phyloP scores from a whole-genome alignment of 2,888 invertebrate genomes.

The Acholoe squamosa region DNA sequence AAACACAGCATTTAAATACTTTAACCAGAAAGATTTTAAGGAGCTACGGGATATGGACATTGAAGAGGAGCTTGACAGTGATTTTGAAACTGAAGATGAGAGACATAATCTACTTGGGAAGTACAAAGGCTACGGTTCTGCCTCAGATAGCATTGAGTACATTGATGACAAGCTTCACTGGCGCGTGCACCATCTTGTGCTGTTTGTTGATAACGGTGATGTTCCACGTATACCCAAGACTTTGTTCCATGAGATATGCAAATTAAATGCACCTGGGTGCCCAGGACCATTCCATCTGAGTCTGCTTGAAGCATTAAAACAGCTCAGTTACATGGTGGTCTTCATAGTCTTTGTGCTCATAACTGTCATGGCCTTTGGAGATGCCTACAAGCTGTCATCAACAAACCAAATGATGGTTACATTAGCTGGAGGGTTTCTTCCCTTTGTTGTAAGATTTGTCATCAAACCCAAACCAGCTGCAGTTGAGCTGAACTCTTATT shows the following conservation, averaged over 20 bases:
- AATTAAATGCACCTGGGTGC: slow-evolving; percentile 79
- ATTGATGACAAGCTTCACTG: slow-evolving; percentile 69
- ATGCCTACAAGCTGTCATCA: slow-evolving; percentile 77
- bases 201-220: slow-evolving; percentile 73
- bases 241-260: slow-evolving; percentile 79
- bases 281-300: slow-evolving; percentile 81
- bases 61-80: slow-evolving; percentile 52
- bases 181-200: slow-evolving; percentile 67
- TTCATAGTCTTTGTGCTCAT: slow-evolving; percentile 81
- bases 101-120: slow-evolving; percentile 74
- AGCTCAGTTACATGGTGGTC: slow-evolving; percentile 79
- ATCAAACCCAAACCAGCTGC: slow-evolving; percentile 29
- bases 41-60: slow-evolving; percentile 65
- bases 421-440: slow-evolving; percentile 80
- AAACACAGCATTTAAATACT: slow-evolving; percentile 79
- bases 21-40: slow-evolving; percentile 68
- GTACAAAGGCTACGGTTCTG: slow-evolving; percentile 68
- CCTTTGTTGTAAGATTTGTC: slow-evolving; percentile 75
- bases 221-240: slow-evolving; percentile 80
- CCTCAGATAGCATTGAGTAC: slow-evolving; percentile 70
- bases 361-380: slow-evolving; percentile 80
- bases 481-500: slow-evolving; percentile 70
- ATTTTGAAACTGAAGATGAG: slow-evolving; percentile 65
- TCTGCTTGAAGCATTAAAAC: slow-evolving; percentile 77
- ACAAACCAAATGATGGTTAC: slow-evolving; percentile 81